Evolutionary conservation across 2,888 invertebrate species (phyloP), one percentile per base, ranked within the genome.

Genomic region (Scotopteryx bipunctaria): DNA sequence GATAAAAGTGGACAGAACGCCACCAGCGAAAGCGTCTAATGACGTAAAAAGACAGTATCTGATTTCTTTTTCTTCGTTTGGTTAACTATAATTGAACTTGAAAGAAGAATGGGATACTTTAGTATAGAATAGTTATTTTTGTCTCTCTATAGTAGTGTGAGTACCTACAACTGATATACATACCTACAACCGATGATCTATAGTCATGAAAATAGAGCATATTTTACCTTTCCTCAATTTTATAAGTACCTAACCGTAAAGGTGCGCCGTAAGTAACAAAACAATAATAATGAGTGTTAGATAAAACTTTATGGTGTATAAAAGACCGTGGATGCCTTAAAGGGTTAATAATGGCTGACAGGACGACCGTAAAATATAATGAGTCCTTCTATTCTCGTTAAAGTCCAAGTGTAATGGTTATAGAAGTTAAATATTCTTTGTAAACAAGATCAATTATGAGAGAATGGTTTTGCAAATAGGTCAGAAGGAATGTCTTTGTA

Each of bases 351-450:
- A 63, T 61, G 38, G 59, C 58, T 57, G 59, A 62, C 63, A 61
- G 63, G 57, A 61, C 68, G 68, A 67, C 68, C 71, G 71, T 83
- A 77, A 82, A 82, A 81, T 78, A 80, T 79, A 78, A 83, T 70
- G 77, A 70, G 68, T 63, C 51, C 53, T 56, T 63, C 66, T 62
- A 73, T 74, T 72, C 67, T 64, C 57, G 54, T 56, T 62, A 53
- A 47, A 55, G 46, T 46, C 41, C 52, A 41, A 45, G 42, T 38
- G 43, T 47, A 29, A 37, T 32, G 46, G 45, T 36, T 31, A 37
- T 25, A 44, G 35, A 49, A 38, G 27, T 33, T 40, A 32, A 33
- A 43, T 35, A 36, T 19, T 31, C 44, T 50, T 49, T 42, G 48
- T 42, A 33, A 49, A 55, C 33, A 53, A 43, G 25, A 42, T 38